These are phyloP conservation scores for Nyleta sp. DNA, from an alignment of 2,888 invertebrate species.

Conservation along the genomic window DNA sequence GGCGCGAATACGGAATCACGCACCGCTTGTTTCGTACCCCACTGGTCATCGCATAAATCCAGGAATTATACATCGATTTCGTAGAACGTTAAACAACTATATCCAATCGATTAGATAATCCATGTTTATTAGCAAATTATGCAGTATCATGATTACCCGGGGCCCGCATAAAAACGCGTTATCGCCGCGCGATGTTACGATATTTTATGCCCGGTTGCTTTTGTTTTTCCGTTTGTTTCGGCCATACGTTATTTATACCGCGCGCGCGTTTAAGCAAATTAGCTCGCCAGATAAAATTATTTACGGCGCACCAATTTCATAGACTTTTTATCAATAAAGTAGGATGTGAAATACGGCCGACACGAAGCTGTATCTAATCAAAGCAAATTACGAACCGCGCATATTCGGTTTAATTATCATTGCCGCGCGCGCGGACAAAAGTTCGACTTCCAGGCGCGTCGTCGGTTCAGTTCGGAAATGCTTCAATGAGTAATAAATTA, in stretches of 20 bases:
- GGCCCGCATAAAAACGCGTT: conserved; percentile 29
- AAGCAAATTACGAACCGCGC: conserved; percentile 21
- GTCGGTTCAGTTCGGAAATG: conserved; percentile 19
- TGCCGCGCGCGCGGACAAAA: not conserved
- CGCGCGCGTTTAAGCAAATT: conserved; percentile 33
- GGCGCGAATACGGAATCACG: conserved; percentile 69
- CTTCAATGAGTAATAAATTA: conserved; percentile 44
- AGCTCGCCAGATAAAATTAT: conserved; percentile 37
- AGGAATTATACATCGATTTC: conserved; percentile 61
- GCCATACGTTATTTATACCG: conserved; percentile 13
- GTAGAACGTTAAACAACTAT: conserved; percentile 61
- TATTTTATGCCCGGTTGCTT: conserved; percentile 17
- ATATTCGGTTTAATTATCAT: conserved; percentile 37
- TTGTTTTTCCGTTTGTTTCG: conserved; percentile 19
- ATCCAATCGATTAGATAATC: conserved; percentile 59
- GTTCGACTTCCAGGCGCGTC: conserved; percentile 1
- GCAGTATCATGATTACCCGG: conserved; percentile 32
- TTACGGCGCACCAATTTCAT: conserved; percentile 24
- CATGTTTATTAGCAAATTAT: conserved; percentile 60
- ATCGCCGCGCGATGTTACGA: conserved; percentile 19
- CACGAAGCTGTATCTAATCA: conserved; percentile 28
- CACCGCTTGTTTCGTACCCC: conserved; percentile 69
- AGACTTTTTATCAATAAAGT: conserved; percentile 27
- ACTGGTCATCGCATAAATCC: conserved; percentile 60
- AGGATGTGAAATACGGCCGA: conserved; percentile 3